These are phyloP conservation scores for Prietella phreatophila DNA, from an alignment of 2,113 vertebrate genomes.

Conservation along the genomic window DNA sequence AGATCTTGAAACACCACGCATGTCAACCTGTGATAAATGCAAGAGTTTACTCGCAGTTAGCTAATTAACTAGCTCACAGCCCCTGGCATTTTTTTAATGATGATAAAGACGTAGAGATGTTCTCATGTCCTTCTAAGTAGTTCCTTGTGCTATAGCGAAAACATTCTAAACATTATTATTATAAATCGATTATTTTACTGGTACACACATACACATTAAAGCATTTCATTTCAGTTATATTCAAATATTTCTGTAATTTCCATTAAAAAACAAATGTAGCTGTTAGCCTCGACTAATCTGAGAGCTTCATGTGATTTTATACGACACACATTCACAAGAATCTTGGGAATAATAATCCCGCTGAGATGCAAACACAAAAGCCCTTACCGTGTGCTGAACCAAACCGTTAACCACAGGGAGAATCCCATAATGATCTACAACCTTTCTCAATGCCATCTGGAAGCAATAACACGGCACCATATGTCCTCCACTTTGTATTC, in stretches of 20 bases:
- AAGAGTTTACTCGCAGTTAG: background rate
- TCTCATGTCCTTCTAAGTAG: background rate
- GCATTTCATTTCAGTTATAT: background rate
- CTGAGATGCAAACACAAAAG: conserved; percentile 22
- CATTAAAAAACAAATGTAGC: background rate
- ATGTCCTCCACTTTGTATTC: conserved; percentile 52
- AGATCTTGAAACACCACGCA: background rate
- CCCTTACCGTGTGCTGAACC: conserved; percentile 22
- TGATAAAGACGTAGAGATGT: background rate
- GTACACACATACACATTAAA: background rate
- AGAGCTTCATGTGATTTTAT: conserved; percentile 5
- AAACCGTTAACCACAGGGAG: conserved; percentile 15
- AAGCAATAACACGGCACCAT: conserved; percentile 54
- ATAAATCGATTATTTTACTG: background rate
- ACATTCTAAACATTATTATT: background rate
- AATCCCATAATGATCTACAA: conserved; percentile 52
- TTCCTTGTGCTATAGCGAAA: background rate
- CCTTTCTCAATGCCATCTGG: conserved; percentile 55
- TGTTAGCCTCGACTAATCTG: background rate
- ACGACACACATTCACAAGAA: conserved; percentile 8
- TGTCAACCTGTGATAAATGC: background rate
- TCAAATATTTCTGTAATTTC: background rate
- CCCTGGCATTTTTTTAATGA: background rate
- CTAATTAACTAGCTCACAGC: conserved; percentile 2
- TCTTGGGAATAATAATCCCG: conserved; percentile 37